These are phyloP conservation scores for Bostrychus sinensis DNA, from an alignment of 2,113 vertebrate species.

Conservation along the genomic window DNA sequence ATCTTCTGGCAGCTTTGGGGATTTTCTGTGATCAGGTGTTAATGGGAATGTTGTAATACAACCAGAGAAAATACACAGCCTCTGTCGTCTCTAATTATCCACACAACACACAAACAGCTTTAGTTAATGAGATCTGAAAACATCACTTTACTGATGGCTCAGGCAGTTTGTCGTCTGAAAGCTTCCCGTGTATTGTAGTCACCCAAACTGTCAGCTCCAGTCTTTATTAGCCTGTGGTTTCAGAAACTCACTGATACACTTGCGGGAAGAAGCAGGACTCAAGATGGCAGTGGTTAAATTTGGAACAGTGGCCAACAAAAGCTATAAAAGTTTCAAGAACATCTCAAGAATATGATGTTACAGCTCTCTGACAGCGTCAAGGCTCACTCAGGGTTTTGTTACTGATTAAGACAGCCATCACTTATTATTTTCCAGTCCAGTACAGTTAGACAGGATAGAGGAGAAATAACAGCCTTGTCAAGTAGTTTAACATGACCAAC, in stretches of 20 bases:
- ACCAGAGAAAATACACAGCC: slow-evolving; percentile 60
- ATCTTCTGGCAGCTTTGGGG: slow-evolving; percentile 64
- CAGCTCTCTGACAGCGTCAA: slow-evolving; percentile 38
- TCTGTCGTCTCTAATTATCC: slow-evolving; percentile 70
- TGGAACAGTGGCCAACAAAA: slow-evolving; percentile 18
- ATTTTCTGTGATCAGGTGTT: slow-evolving; percentile 70
- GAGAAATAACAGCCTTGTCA: slow-evolving; percentile 41
- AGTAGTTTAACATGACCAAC: slow-evolving; percentile 49
- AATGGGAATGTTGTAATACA: slow-evolving; percentile 70
- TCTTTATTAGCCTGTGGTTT: background rate
- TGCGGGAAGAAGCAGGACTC: slow-evolving; percentile 29
- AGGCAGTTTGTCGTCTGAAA: slow-evolving; percentile 57
- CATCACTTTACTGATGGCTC: slow-evolving; percentile 65
- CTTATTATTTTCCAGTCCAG: slow-evolving; percentile 72
- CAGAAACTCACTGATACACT: slow-evolving; percentile 16
- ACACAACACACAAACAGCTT: slow-evolving; percentile 70
- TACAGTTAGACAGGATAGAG: slow-evolving; percentile 40
- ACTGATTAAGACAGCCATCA: slow-evolving; percentile 74
- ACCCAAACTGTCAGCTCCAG: slow-evolving; percentile 46
- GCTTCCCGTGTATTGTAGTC: slow-evolving; percentile 54
- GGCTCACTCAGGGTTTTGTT: slow-evolving; percentile 60
- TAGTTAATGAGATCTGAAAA: slow-evolving; percentile 76
- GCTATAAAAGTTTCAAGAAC: slow-evolving; percentile 33
- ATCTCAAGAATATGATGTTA: slow-evolving; percentile 55
- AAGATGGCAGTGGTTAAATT: slow-evolving; percentile 32